Conservation (phyloP, 2,113 vertebrate species). For the chimpanzee (Pan troglodytes) region NHGRI_mPanTro3-v2.1_pri NC_072409.2:68336501-68337000, state of each 20-base stretch:
- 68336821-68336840: not conserved
- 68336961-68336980: constrained; percentile 35
- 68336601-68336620: not conserved
- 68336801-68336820: not conserved
- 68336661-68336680: constrained; percentile 17
- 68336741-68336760: not conserved
- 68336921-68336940: not conserved
- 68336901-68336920: constrained; percentile 34
- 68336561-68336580: not conserved
- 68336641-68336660: not conserved
- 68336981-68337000: constrained; percentile 30
- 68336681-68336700: not conserved
- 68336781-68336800: constrained; percentile 1
- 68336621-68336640: not conserved
- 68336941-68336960: not conserved
- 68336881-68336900: constrained; percentile 33
- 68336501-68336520: not conserved
- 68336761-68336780: not conserved
- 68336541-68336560: not conserved
- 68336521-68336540: not conserved
- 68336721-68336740: not conserved
- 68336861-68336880: not conserved
- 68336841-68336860: constrained; percentile 40
- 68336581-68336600: not conserved
- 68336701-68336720: constrained; percentile 20